Evolutionary conservation across 2,797 vertebrate species (phyloP), one percentile per base, ranked within the genome.

Genomic region (Coilia nasus): DNA sequence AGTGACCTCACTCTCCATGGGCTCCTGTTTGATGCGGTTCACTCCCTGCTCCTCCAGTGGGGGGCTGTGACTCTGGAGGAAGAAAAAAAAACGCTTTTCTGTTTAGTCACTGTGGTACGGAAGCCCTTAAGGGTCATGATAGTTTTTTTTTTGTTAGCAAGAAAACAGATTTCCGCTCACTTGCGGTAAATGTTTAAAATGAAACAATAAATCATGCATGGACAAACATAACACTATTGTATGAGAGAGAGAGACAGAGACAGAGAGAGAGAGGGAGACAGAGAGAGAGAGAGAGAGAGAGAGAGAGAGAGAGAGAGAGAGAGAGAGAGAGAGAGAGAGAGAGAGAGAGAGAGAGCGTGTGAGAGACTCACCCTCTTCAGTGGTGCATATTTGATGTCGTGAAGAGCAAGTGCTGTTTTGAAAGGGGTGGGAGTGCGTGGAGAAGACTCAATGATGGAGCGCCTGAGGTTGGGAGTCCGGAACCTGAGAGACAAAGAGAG

Each of bases 351-450:
- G 50, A 54, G 50, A 54, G 50, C 81, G 14, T 47, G 4, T 60
- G 9, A 60, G 50, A n/a, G 1, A 15, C 96, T 97, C 94, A 99
- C 98, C 97, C 97, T 94, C 92, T 99, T 99, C 86, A 97, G 93
- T 57, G 97, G 96, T 84, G 96, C 96, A 0, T 97, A 99, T 94
- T 98, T 98, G 92, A 96, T 93, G 92, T 99, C 98, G 92, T 98
- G 97, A 92, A 96, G 94, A 86, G 96, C 95, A 86, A 97, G 91
- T 35, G 95, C 91, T 4, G 97, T 96, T 93, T 97, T 97, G 94
- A 99, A 99, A 3, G 98, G 97, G 75, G 98, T 98, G 83, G 97
- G 98, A 82, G 97, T 98, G 90, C 96, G 96, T 83, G 98, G 97
- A 88, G 96, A 96, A 35, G 97, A 97, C 90, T 99, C 97, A 90